Evolutionary conservation across 1,140 invertebrate genomes (phyloP), one percentile per base, ranked within the genome.

Genomic region (Anthonomus grandis): DNA sequence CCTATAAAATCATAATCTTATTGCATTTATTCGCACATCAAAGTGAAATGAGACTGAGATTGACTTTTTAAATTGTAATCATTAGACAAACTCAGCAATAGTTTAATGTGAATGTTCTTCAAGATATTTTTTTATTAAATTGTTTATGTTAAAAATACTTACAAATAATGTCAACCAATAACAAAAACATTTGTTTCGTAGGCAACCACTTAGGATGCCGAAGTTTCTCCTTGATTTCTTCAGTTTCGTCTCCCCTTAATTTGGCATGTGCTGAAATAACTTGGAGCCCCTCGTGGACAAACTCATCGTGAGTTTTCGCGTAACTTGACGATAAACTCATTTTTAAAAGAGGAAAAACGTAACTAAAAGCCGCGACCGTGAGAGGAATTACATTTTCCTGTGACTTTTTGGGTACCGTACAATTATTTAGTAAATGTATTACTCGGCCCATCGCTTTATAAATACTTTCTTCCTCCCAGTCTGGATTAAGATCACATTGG

Each of bases 121-220:
- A n/a, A n/a, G n/a, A n/a, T n/a, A n/a, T n/a, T n/a, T n/a, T n/a
- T n/a, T n/a, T n/a, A n/a, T n/a, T n/a, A n/a, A 12, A 1, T 12
- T 34, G 31, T 12, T 34, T 12, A 34, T 34, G 1, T 12, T 12
- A 47, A 48, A 22, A 51, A 42, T 44, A 76, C 76, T 79, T 69
- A 81, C 86, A 83, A 63, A 95, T 90, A 4, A 95, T 76, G 57
- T 91, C 80, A 27, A 95, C 82, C 8, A 95, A 76, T 13, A 93
- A 72, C 38, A 85, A 76, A 63, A 95, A 85, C 79, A 97, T 88
- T 54, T 91, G 83, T 64, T 83, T 81, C 38, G 87, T 78, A 3
- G 94, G 93, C 57, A 96, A 76, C 36, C 89, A 81, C 45, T 79
- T 75, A 0, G 93, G 92, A 75, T 91, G 82, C 46, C 82, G 79